These are phyloP conservation scores for Apis cerana DNA, from an alignment of 1,140 invertebrate species.

Conservation along the genomic window DNA sequence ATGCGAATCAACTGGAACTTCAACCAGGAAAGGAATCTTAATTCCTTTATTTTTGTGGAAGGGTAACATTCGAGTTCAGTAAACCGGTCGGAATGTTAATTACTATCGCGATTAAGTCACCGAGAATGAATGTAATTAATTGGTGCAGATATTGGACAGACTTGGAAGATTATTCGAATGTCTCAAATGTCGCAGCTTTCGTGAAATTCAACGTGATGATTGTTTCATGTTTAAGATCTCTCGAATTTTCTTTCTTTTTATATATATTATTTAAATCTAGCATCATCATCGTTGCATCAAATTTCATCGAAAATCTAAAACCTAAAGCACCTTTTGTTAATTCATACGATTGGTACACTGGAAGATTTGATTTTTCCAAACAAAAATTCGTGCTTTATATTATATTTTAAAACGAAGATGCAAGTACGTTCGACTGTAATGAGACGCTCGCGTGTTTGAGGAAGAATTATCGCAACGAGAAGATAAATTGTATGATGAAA, in stretches of 20 bases:
- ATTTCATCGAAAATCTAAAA: no score
- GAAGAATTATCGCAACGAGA: neutral
- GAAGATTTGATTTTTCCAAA: neutral
- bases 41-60: neutral
- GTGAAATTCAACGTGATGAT: no score
- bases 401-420: constrained; percentile 28
- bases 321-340: no score
- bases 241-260: no score
- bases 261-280: no score
- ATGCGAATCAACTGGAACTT: neutral
- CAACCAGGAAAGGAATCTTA: no score
- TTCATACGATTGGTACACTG: no score
- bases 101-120: neutral
- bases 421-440: neutral
- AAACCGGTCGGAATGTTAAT: constrained; percentile 6
- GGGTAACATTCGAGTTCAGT: neutral
- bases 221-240: no score
- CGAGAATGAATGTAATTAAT: neutral
- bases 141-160: neutral
- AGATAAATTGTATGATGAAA: neutral
- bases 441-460: constrained; percentile 26
- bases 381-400: constrained; percentile 33
- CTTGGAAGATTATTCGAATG: neutral
- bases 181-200: no score
- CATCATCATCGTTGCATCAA: no score